Percentiles rank a stretch among this genome's conserved stretches.
phyloP scores from a whole-genome alignment of 2,888 invertebrate genomes.

The Cyrtodaria siliqua region DNA sequence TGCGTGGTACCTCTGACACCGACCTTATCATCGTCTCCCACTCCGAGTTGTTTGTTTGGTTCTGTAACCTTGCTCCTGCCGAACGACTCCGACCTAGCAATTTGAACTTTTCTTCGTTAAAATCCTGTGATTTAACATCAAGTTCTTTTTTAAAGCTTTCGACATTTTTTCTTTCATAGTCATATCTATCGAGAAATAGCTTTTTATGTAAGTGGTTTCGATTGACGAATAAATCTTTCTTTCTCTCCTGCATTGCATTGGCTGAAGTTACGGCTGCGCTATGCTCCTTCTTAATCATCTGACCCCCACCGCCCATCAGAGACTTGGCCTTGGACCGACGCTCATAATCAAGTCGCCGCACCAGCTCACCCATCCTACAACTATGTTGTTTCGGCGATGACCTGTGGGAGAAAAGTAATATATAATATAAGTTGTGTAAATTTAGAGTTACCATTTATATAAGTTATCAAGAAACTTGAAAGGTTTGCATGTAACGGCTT shows the following conservation, averaged over 20 bases:
- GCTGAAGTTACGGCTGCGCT: constrained; percentile 61
- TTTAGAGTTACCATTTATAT: too few species aligned
- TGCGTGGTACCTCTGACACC: constrained; percentile 35
- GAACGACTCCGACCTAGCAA: constrained; percentile 40
- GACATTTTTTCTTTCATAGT: constrained; percentile 56
- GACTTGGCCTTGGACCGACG: constrained; percentile 49
- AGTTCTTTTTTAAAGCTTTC: constrained; percentile 54
- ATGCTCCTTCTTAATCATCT: constrained; percentile 61
- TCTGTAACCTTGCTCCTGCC: constrained; percentile 21
- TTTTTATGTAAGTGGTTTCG: constrained; percentile 44
- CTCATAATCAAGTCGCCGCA: constrained; percentile 60
- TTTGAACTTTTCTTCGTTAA: constrained; percentile 61
- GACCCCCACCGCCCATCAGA: constrained; percentile 26
- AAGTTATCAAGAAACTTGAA: too few species aligned
- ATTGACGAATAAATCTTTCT: constrained; percentile 37
- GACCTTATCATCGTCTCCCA: constrained; percentile 14
- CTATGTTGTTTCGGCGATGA: too few species aligned
- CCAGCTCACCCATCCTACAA: constrained; percentile 66
- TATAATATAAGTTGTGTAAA: too few species aligned
- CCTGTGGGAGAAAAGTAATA: too few species aligned
- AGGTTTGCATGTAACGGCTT: too few species aligned
- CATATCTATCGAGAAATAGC: constrained; percentile 45
- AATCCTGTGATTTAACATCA: constrained; percentile 58
- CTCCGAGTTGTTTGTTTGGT: not conserved
- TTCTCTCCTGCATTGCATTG: constrained; percentile 58